Conservation (phyloP, 1,140 invertebrate genomes). For the Euwallacea fornicatus region DNA sequence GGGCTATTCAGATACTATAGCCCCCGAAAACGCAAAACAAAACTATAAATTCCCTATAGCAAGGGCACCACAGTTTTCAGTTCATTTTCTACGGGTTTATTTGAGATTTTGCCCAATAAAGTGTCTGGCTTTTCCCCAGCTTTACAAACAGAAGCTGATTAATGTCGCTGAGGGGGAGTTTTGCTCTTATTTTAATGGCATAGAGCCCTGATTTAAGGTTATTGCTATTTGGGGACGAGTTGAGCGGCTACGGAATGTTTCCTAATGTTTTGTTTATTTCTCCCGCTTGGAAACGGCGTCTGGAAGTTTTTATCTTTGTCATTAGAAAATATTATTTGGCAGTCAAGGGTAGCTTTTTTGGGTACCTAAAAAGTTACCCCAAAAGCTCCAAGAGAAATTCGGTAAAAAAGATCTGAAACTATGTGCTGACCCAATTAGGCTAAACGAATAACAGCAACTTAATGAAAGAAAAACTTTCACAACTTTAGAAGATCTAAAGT, state of each 20-base stretch:
- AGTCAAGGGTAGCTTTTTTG: too few relatives aligned
- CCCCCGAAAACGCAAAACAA: slow-evolving; percentile 47
- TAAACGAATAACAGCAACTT: too few relatives aligned
- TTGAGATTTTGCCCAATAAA: slow-evolving; percentile 45
- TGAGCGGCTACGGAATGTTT: slow-evolving; percentile 6
- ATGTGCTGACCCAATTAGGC: too few relatives aligned
- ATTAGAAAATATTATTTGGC: too few relatives aligned
- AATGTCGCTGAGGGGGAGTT: slow-evolving; percentile 24
- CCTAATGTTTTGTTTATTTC: slow-evolving; percentile 4
- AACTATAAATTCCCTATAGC: slow-evolving; percentile 47
- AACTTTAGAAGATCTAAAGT: too few relatives aligned
- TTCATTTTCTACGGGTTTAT: slow-evolving; percentile 49
- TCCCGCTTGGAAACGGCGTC: background rate
- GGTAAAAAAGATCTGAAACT: too few relatives aligned
- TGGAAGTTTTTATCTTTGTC: too few relatives aligned
- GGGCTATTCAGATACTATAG: too few relatives aligned
- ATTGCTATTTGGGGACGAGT: slow-evolving; percentile 1
- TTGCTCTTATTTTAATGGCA: slow-evolving; percentile 27
- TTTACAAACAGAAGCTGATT: slow-evolving; percentile 40
- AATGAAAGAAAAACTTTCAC: too few relatives aligned
- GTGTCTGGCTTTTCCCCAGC: slow-evolving; percentile 42
- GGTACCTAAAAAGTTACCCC: too few relatives aligned
- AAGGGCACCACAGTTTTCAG: slow-evolving; percentile 45
- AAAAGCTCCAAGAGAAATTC: too few relatives aligned
- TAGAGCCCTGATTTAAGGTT: slow-evolving; percentile 14